Conservation (phyloP, 2,113 vertebrate genomes). For the Calyptommatus sinebrachiatus region DNA sequence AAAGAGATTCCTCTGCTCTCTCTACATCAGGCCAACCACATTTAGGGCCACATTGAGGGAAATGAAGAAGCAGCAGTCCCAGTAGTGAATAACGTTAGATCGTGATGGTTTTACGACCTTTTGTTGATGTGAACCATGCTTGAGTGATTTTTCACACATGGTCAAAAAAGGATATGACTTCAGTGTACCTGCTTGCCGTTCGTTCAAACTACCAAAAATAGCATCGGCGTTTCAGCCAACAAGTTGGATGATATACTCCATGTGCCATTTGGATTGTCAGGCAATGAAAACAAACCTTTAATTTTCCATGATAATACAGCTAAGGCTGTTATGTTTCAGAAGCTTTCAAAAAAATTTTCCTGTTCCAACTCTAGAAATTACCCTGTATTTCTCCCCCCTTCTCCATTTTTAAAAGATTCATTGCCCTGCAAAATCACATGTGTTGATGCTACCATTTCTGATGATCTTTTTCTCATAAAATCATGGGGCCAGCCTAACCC, state of each 20-base stretch:
- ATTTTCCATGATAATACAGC: conserved; percentile 52
- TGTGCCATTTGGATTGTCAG: conserved; percentile 49
- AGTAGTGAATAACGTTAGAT: neutral
- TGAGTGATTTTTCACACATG: conserved; percentile 2
- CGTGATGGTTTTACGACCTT: neutral
- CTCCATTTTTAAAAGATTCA: conserved; percentile 20
- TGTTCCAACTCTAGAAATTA: conserved; percentile 25
- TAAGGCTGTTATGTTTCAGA: conserved; percentile 37
- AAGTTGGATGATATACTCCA: conserved; percentile 54
- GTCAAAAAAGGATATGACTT: conserved; percentile 59
- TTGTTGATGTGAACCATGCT: conserved; percentile 32
- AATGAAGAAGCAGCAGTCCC: conserved; percentile 22
- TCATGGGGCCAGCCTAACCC: neutral
- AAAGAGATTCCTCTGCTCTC: no score
- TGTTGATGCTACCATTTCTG: conserved; percentile 10
- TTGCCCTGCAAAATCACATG: conserved; percentile 13
- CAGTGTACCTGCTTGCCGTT: conserved; percentile 39
- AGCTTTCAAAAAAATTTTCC: conserved; percentile 24
- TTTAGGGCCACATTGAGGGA: neutral
- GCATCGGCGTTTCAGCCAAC: conserved; percentile 37
- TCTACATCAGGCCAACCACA: neutral
- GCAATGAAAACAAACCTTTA: conserved; percentile 52
- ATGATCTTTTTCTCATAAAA: conserved; percentile 19
- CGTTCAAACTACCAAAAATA: conserved; percentile 52
- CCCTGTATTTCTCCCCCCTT: neutral